These are phyloP conservation scores for Cacatua alba DNA, from an alignment of 2,113 vertebrate genomes.

Conservation along the genomic window DNA sequence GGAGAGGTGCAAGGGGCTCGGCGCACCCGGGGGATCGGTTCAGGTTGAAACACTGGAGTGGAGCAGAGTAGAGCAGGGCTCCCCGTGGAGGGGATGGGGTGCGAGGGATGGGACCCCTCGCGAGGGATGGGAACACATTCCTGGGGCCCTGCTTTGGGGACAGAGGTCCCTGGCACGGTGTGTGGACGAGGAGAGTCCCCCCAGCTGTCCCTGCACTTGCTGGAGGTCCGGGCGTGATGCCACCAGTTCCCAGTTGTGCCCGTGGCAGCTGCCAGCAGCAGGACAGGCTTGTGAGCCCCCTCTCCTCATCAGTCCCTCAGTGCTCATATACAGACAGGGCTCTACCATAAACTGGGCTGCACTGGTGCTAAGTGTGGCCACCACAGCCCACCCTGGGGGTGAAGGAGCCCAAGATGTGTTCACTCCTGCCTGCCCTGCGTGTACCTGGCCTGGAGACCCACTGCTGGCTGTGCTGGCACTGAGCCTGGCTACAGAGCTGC, in stretches of 20 bases:
- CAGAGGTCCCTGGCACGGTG: neutral
- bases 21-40: neutral
- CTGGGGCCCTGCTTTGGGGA: accelerated
- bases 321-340: neutral
- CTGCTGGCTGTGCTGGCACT: neutral
- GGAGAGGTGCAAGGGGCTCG: neutral
- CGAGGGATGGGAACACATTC: neutral
- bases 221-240: neutral
- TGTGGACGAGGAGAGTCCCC: neutral
- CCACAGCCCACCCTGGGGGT: neutral
- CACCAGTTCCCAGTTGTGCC: neutral
- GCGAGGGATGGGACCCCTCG: neutral
- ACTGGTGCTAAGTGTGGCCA: accelerated
- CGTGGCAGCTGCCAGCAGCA: neutral
- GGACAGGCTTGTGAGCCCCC: neutral
- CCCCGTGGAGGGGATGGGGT: no score
- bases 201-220: neutral
- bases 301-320: neutral
- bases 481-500: neutral
- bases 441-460: neutral
- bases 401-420: neutral
- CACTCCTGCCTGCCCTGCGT: neutral
- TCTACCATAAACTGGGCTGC: accelerated
- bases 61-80: accelerated
- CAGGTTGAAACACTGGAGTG: neutral